Base-by-base conservation (phyloP, 2,113 vertebrate genomes). In the Notarius lentiginosus region DNA sequence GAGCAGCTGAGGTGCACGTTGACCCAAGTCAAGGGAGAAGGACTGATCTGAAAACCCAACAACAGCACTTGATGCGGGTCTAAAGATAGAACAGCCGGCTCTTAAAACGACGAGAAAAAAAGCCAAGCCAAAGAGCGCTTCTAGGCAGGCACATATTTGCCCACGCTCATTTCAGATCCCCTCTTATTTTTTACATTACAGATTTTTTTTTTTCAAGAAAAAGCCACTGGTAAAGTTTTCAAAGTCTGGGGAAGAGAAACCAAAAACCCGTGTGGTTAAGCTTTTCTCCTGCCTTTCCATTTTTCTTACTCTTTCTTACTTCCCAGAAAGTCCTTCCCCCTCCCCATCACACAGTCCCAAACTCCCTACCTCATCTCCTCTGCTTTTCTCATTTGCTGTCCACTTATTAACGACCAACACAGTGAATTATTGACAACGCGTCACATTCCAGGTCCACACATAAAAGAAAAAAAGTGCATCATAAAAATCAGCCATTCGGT, bases 61-160 rank as follows among this genome's bases (percentile, higher is more conserved):
- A 94, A 92, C 89, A 91, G 86, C 87, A 75, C 83, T 90, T 58
- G 86, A 94, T 92, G 90, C 83, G 17, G 84, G 89, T 55, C 92
- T 94, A 94, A 94, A 94, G 88, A 95, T 94, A 95, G 93, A 91
- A 92, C 91, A 79, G 88, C 81, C 22, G 5, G 27, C 86, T 91
- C 91, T 93, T 89, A 91, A 91, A 92, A 91, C 91, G 85, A 58
- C n/a, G 4, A 81, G 58, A 49, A 66, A 55, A 79, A 73, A 65
- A 75, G 4, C 24, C 61, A n/a, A 63, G 66, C 61, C n/a, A 82
- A 66, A 56, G 76, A 66, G 68, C 7, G 30, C 61, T 70, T 15
- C 70, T 34, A 65, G 84, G 68, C 63, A 73, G 77, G 18, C 58
- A 58, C 49, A 56, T 53, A 55, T 85, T 68, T 65, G 65, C 72